phyloP scores from a whole-genome alignment of 2,113 vertebrate genomes.

The Caranx melampygus region DNA sequence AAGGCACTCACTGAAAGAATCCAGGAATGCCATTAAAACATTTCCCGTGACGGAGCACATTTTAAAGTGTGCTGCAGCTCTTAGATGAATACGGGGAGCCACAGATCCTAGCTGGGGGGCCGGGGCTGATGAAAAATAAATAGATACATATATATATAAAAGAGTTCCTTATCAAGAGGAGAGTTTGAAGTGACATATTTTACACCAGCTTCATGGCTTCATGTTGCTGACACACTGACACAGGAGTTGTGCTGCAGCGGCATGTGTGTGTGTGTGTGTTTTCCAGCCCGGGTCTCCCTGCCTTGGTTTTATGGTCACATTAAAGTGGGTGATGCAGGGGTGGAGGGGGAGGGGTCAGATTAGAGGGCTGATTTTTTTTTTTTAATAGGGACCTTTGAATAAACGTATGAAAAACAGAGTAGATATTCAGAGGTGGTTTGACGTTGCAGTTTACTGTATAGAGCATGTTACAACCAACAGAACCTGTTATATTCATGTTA shows the following conservation, averaged over 20 bases:
- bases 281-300: constrained; percentile 15
- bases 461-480: too few species aligned
- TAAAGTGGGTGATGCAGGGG: constrained; percentile 39
- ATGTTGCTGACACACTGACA: constrained; percentile 39
- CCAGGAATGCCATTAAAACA: constrained; percentile 61
- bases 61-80: constrained; percentile 57
- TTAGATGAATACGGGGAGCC: constrained; percentile 30
- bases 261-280: not conserved
- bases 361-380: constrained; percentile 34
- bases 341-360: not conserved
- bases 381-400: constrained; percentile 34
- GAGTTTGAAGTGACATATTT: constrained; percentile 29
- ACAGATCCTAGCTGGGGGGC: constrained; percentile 22
- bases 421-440: not conserved
- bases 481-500: not conserved
- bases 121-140: not conserved
- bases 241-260: constrained; percentile 28
- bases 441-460: not conserved
- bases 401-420: constrained; percentile 15
- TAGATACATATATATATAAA: not conserved
- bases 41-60: constrained; percentile 61
- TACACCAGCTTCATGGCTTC: constrained; percentile 24
- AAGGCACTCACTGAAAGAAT: constrained; percentile 45
- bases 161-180: constrained; percentile 45
- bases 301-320: constrained; percentile 35